phyloP scores from a whole-genome alignment of 2,113 vertebrate species.

The Thamnophis sirtalis region DNA sequence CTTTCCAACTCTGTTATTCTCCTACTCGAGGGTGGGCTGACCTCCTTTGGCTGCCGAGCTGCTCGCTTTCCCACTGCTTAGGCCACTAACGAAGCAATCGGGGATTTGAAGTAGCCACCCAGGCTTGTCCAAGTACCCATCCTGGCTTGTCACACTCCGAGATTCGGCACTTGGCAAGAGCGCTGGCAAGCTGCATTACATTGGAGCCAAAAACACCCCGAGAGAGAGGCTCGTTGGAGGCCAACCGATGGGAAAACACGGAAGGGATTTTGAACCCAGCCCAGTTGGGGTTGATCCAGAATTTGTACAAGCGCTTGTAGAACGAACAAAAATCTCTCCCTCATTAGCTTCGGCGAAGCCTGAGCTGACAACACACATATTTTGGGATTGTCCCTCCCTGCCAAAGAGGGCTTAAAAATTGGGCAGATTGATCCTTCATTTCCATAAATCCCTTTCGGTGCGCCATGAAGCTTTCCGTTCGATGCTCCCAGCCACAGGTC shows the following conservation, averaged over 20 bases:
- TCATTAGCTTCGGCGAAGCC: background rate
- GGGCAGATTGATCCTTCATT: background rate
- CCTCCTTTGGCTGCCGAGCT: background rate
- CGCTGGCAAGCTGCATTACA: background rate
- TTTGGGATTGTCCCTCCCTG: background rate
- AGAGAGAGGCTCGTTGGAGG: background rate
- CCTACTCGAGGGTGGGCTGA: background rate
- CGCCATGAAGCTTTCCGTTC: background rate
- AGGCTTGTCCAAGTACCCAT: background rate
- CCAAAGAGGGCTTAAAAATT: background rate
- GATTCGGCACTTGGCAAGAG: background rate
- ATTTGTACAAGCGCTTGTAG: background rate
- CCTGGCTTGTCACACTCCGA: background rate
- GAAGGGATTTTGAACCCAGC: background rate
- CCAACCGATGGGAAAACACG: background rate
- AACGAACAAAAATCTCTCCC: background rate
- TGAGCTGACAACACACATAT: background rate
- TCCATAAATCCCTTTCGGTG: background rate
- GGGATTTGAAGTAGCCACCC: background rate
- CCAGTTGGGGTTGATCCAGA: background rate
- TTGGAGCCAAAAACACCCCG: background rate
- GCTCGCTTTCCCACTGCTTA: too few relatives aligned
- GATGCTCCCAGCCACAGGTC: background rate
- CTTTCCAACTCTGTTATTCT: background rate
- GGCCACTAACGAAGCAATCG: background rate